These are phyloP conservation scores for Ichneumon xanthorius DNA, from an alignment of 2,888 invertebrate species.

Conservation along the genomic window DNA sequence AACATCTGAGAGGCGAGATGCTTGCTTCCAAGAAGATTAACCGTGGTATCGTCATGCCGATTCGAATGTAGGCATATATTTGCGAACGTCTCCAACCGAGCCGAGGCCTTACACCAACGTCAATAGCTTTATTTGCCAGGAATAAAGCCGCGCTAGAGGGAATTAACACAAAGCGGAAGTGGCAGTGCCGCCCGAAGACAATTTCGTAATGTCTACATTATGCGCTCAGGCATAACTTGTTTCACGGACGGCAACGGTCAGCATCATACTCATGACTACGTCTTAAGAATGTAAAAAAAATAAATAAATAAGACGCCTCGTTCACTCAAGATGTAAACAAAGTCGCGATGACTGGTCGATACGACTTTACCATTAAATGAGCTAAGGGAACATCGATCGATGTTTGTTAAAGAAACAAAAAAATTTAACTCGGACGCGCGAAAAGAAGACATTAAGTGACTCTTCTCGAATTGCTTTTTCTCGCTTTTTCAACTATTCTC, in stretches of 20 bases:
- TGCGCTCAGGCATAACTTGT: slow-evolving; percentile 37
- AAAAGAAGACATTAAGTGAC: neutral
- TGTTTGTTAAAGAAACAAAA: neutral
- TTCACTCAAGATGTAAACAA: neutral
- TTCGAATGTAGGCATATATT: slow-evolving; percentile 48
- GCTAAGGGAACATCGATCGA: neutral
- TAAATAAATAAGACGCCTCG: neutral
- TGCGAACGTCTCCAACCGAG: slow-evolving; percentile 43
- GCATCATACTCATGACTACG: slow-evolving; percentile 54
- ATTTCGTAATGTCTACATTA: slow-evolving; percentile 54
- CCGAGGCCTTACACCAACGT: slow-evolving; percentile 47
- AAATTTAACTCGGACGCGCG: neutral
- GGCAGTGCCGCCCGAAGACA: slow-evolving; percentile 38
- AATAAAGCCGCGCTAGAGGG: slow-evolving; percentile 72
- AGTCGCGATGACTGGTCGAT: neutral
- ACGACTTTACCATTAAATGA: neutral
- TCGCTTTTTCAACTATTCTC: too few relatives aligned
- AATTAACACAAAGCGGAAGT: slow-evolving; percentile 65
- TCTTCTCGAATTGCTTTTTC: too few relatives aligned
- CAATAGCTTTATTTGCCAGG: slow-evolving; percentile 75
- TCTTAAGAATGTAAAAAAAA: slow-evolving; percentile 21
- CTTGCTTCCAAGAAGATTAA: slow-evolving; percentile 53
- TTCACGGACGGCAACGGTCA: slow-evolving; percentile 29
- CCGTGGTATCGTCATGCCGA: slow-evolving; percentile 33
- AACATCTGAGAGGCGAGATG: slow-evolving; percentile 6